These are phyloP conservation scores for Ochotona curzoniae DNA, from an alignment of 2,113 vertebrate genomes.

Conservation along the genomic window DNA sequence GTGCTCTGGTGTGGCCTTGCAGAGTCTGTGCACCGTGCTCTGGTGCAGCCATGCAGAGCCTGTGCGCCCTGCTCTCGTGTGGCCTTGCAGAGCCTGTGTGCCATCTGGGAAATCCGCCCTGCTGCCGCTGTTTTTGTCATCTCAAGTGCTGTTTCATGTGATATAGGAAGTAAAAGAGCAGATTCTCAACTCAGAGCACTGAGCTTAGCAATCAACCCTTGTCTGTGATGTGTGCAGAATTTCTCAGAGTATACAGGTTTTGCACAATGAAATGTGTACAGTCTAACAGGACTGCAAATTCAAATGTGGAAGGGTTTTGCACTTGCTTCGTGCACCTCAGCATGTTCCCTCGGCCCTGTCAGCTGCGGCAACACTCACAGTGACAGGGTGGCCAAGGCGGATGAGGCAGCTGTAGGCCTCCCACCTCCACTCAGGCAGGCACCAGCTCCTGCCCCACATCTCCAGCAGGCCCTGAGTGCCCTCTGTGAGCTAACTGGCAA, in stretches of 20 bases:
- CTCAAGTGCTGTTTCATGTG: fast-evolving
- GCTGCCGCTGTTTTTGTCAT: background rate
- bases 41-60: no score
- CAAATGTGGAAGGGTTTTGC: no score
- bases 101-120: no score
- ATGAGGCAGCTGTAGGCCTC: fast-evolving
- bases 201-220: no score
- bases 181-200: background rate
- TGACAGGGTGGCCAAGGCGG: fast-evolving
- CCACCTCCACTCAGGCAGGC: background rate
- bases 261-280: fast-evolving
- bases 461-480: no score
- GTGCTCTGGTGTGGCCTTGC: no score
- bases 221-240: no score
- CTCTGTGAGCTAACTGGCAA: background rate
- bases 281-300: background rate
- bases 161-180: background rate
- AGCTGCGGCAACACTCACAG: fast-evolving
- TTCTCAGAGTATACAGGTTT: fast-evolving
- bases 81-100: no score
- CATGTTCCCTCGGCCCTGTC: no score
- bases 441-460: no score
- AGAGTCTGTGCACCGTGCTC: no score
- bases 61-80: no score
- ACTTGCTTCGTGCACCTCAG: fast-evolving